Evolutionary conservation across 2,113 vertebrate genomes (phyloP).

Genomic region (Tupaia chinensis): DNA sequence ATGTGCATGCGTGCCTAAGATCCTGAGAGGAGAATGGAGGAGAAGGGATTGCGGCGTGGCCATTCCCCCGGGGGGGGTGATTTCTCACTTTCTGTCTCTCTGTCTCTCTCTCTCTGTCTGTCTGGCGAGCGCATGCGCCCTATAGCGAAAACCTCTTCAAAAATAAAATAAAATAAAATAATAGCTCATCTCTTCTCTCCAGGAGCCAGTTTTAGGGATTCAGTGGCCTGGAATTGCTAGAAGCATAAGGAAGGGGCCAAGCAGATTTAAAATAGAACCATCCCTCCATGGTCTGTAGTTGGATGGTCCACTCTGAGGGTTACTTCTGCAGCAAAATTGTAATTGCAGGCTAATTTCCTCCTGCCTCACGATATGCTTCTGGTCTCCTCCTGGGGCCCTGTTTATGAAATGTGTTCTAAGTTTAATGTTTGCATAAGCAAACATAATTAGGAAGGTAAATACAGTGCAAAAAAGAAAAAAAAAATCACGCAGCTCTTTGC

Average conservation of each 20-base stretch:
- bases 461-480: background rate
- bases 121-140: no score
- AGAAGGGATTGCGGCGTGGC: no score
- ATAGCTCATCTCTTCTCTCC: background rate
- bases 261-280: background rate
- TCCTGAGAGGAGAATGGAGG: no score
- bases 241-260: background rate
- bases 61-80: no score
- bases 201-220: background rate
- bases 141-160: no score
- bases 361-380: background rate
- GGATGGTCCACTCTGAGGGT: background rate
- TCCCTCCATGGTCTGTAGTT: background rate
- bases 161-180: no score
- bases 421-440: conserved; percentile 64
- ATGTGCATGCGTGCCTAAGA: no score
- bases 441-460: conserved; percentile 65
- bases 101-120: no score
- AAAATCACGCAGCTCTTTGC: no score
- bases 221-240: background rate
- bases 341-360: background rate
- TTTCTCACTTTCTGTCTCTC: no score
- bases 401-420: conserved; percentile 35
- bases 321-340: background rate
- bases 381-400: background rate